Percentiles rank a stretch among this genome's conserved stretches.
Conservation (phyloP, 2,797 vertebrate species). For the Falco cherrug region DNA sequence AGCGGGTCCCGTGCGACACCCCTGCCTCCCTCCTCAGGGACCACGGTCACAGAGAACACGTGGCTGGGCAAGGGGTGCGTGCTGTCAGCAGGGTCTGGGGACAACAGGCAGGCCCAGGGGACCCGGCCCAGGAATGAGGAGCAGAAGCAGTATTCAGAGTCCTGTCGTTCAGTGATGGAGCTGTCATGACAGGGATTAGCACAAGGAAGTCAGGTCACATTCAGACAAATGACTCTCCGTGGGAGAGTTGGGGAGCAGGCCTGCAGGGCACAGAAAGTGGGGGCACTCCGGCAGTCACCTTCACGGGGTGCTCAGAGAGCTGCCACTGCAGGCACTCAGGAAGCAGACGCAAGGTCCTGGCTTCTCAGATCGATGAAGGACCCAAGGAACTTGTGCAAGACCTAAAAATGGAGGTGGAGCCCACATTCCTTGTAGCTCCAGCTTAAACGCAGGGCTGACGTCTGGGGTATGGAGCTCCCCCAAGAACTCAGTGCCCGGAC, state of each 20-base stretch:
- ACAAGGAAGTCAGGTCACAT: not conserved
- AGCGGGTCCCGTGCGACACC: not conserved
- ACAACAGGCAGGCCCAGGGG: not conserved
- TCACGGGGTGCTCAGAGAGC: not conserved
- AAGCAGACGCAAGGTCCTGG: not conserved
- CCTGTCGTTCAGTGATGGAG: not conserved
- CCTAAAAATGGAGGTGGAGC: not conserved
- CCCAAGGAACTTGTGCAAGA: not conserved
- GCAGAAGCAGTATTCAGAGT: not conserved
- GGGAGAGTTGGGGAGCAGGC: not conserved
- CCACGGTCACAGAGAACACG: not conserved
- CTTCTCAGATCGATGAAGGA: not conserved
- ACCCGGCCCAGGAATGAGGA: not conserved
- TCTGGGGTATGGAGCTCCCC: not conserved
- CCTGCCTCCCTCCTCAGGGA: no score
- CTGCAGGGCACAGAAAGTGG: not conserved
- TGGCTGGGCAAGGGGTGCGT: not conserved
- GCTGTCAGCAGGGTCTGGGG: not conserved
- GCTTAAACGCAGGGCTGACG: not conserved
- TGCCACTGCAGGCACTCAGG: not conserved
- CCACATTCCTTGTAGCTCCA: not conserved
- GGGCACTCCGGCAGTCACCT: not conserved
- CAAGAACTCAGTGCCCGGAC: not conserved
- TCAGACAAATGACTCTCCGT: not conserved
- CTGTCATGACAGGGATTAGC: not conserved